These are phyloP conservation scores for Lampris incognitus DNA, from an alignment of 2,113 vertebrate species.

Conservation along the genomic window DNA sequence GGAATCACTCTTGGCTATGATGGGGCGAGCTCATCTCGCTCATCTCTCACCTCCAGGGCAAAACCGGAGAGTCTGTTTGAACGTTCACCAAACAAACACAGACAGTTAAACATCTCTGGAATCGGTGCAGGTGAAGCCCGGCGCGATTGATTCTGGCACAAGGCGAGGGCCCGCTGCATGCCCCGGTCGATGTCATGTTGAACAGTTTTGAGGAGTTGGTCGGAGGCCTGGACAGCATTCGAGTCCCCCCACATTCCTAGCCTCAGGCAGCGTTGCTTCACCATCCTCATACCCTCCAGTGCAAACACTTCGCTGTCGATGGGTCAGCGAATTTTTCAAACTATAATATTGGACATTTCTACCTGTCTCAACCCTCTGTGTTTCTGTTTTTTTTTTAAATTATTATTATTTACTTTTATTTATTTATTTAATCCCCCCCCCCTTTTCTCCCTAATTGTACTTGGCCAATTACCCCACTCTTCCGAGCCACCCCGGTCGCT, in stretches of 20 bases:
- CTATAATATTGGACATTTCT: constrained; percentile 14
- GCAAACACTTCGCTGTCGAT: constrained; percentile 33
- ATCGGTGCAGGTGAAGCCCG: constrained; percentile 26
- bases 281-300: constrained; percentile 30
- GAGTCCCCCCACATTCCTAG: constrained; percentile 36
- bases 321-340: constrained; percentile 15
- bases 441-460: too few relatives aligned
- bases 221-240: constrained; percentile 31
- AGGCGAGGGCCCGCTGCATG: constrained; percentile 15
- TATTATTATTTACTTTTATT: too few relatives aligned
- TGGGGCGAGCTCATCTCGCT: constrained; percentile 22
- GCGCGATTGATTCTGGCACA: constrained; percentile 43
- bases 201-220: constrained; percentile 42
- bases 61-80: constrained; percentile 33
- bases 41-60: not conserved
- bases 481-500: too few relatives aligned
- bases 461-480: too few relatives aligned
- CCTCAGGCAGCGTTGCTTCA: constrained; percentile 45
- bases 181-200: constrained; percentile 17
- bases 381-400: not conserved
- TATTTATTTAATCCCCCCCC: too few relatives aligned
- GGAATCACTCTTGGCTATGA: not conserved
- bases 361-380: constrained; percentile 5
- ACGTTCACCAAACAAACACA: constrained; percentile 31
- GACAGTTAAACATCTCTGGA: constrained; percentile 17